Conservation (phyloP, 1,140 invertebrate genomes). For the Frieseomelitta varia region DNA sequence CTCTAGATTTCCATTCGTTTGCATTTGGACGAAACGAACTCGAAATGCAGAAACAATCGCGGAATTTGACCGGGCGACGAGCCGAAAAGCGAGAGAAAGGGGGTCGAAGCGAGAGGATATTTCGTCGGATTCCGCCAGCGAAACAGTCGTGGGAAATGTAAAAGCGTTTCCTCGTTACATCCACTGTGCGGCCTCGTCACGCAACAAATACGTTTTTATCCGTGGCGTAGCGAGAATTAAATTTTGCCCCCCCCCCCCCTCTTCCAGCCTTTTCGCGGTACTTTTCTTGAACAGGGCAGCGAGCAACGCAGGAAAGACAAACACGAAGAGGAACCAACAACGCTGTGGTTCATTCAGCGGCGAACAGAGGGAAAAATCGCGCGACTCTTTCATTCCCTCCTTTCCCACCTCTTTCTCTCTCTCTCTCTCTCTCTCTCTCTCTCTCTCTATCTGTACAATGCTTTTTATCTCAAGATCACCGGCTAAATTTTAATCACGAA, state of each 20-base stretch:
- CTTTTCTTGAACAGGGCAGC: background rate
- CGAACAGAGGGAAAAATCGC: conserved; percentile 26
- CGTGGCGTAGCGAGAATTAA: conserved; percentile 46
- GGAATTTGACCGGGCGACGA: background rate
- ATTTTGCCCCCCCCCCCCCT: conserved; percentile 23
- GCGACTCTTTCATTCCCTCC: background rate
- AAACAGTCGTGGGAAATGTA: conserved; percentile 55
- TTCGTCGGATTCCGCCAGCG: conserved; percentile 41
- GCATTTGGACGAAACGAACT: background rate
- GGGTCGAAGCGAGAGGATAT: conserved; percentile 17
- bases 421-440: background rate
- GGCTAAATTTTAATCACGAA: conserved; percentile 46
- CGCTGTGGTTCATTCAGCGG: too few relatives aligned
- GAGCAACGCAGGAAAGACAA: background rate
- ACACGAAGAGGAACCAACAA: background rate
- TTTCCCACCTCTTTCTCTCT: too few relatives aligned
- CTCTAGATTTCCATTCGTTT: background rate
- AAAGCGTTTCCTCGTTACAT: conserved; percentile 62
- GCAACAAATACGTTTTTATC: conserved; percentile 56
- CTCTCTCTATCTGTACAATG: background rate
- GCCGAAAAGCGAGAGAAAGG: background rate
- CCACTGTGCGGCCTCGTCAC: conserved; percentile 36
- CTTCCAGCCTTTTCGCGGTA: background rate
- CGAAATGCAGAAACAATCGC: background rate
- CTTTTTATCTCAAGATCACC: conserved; percentile 47